Evolutionary conservation across 2,888 invertebrate species (phyloP), one percentile per base, ranked within the genome.

Genomic region (Lacanobia oleracea): DNA sequence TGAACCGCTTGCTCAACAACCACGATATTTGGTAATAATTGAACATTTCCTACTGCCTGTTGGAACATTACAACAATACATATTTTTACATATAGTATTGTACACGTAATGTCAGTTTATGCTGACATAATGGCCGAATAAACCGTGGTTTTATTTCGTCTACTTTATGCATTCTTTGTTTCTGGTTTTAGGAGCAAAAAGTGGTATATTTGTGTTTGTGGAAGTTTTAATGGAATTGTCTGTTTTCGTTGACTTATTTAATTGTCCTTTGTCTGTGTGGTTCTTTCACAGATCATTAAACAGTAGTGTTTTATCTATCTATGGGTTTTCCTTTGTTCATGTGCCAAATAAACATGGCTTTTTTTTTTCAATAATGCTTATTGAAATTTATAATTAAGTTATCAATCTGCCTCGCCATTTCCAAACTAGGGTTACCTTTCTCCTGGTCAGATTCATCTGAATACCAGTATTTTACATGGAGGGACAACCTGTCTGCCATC

Each of bases 1-100:
- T 87, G 77, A 86, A 82, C 80, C 81, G 83, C 79, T 88, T 87
- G 80, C 81, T 77, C 81, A 87, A 89, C 82, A 84, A 83, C 87
- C 82, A 54, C 85, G 72, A 76, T 88, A 87, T 90, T 91, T 90
- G 78, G 88, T 80, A 89, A 90, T 91, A 89, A 91, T 91, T 87
- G 88, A 81, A 80, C 79, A 85, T 86, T 89, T 92, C 91, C 92
- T 88, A 75, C 65, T 63, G 59, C 69, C 67, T 71, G 75, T 59
- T 70, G 73, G 75, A 50, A 69, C 40, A 79, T 75, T 71, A 77
- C 72, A 63, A 78, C 77, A 83, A 83, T 80, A 79, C 75, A 79
- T 70, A 77, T 75, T 67, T 77, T 75, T 64, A 73, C 75, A 72
- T 71, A 70, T 60, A 72, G 60, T 43, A 53, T 56, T 53, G 67